Conservation (phyloP, 2,888 invertebrate genomes). For the Neria commutata region DNA sequence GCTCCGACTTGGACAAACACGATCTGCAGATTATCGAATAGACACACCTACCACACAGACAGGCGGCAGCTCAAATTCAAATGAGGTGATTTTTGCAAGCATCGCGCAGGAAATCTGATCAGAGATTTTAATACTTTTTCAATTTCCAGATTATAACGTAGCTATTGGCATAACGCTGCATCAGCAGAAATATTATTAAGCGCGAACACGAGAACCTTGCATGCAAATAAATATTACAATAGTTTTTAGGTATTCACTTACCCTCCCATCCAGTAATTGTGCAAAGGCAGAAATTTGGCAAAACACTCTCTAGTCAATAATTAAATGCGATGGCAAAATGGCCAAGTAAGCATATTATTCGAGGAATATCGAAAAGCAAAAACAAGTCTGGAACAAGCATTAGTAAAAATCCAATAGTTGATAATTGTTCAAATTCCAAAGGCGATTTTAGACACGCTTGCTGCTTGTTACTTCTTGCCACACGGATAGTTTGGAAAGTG, state of each 20-base stretch:
- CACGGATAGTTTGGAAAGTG: no score
- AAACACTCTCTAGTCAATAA: conserved; percentile 57
- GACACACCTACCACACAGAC: not conserved
- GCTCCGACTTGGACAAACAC: conserved; percentile 52
- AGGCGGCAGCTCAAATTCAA: conserved; percentile 7
- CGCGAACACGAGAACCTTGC: not conserved
- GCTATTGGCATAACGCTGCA: conserved; percentile 8
- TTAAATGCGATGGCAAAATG: conserved; percentile 40
- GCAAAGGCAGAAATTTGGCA: conserved; percentile 37
- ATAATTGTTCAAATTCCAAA: not conserved
- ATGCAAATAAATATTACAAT: not conserved
- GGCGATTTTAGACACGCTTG: no score
- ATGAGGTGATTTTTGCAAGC: conserved; percentile 14
- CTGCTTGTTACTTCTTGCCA: no score
- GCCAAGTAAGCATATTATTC: conserved; percentile 5
- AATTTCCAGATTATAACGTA: conserved; percentile 27
- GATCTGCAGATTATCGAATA: conserved; percentile 61
- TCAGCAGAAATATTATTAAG: not conserved
- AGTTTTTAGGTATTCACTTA: no score
- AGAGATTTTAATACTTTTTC: conserved; percentile 4
- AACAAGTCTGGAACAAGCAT: not conserved
- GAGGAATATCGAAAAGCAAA: not conserved
- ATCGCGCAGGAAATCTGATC: not conserved
- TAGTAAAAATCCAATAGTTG: no score
- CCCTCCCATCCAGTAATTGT: no score